Evolutionary conservation across 2,888 invertebrate genomes (phyloP).

Genomic region (Thalpophila matura): DNA sequence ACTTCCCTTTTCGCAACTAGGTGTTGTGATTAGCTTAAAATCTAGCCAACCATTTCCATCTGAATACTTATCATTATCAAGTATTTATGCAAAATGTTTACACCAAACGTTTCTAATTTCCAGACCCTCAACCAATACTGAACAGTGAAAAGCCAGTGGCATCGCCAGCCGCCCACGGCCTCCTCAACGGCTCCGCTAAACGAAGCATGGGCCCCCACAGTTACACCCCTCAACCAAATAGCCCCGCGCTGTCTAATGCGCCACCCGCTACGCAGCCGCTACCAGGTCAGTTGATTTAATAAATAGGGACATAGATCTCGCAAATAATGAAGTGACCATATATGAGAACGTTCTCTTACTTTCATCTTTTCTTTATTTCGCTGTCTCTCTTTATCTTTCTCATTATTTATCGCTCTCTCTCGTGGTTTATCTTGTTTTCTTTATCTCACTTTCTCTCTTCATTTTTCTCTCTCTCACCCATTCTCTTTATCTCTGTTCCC

Average conservation of each 20-base stretch:
- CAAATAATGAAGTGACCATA: constrained; percentile 5
- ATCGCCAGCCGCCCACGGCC: constrained; percentile 95
- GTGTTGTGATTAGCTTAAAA: too few species aligned
- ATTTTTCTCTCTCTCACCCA: too few species aligned
- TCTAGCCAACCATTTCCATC: not conserved
- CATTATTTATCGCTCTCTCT: too few species aligned
- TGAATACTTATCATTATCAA: not conserved
- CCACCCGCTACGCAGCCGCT: constrained; percentile 89
- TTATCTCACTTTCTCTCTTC: not conserved
- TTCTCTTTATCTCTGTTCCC: too few species aligned
- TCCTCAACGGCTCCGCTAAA: constrained; percentile 92
- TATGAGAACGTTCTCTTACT: not conserved
- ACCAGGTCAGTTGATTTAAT: constrained; percentile 79
- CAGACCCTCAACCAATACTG: constrained; percentile 72
- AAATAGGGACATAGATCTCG: not conserved
- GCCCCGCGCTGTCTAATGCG: constrained; percentile 86
- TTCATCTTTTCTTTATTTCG: not conserved
- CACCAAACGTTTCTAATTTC: constrained; percentile 18
- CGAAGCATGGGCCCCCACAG: constrained; percentile 93
- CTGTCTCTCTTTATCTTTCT: not conserved
- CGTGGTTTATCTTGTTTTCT: too few species aligned
- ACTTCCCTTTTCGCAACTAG: too few species aligned
- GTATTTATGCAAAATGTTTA: not conserved
- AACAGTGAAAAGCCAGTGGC: constrained; percentile 91
- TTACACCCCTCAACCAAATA: constrained; percentile 92